Evolutionary conservation across 2,113 vertebrate genomes (phyloP).

Genomic region (Carlito syrichta): DNA sequence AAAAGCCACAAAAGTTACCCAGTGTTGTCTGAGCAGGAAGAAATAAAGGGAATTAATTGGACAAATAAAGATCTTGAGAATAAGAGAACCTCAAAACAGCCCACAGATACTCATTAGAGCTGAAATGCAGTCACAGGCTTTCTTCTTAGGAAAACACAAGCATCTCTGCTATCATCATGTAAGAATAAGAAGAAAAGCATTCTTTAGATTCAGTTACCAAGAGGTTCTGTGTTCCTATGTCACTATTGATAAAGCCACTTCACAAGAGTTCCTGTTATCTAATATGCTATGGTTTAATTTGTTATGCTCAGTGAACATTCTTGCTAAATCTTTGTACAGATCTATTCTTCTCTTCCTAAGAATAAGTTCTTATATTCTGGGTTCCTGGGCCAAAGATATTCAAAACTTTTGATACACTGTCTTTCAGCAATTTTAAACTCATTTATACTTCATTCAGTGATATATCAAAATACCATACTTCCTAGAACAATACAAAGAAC

Average conservation of each 20-base stretch:
- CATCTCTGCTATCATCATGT: not conserved
- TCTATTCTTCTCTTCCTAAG: not conserved
- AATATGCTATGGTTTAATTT: not conserved
- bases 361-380: not conserved
- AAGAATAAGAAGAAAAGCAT: not conserved
- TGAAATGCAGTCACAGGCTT: not conserved
- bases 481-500: not conserved
- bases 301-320: not conserved
- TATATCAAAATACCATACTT: not conserved
- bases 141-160: not conserved
- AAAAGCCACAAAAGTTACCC: not conserved
- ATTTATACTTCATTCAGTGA: not conserved
- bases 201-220: not conserved
- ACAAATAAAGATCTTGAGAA: not conserved
- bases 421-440: not conserved
- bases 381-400: not conserved
- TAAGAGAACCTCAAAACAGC: not conserved
- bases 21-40: not conserved
- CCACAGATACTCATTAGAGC: not conserved
- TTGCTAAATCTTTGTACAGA: not conserved
- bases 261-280: not conserved
- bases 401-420: not conserved
- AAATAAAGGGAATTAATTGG: not conserved
- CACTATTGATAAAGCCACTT: not conserved
- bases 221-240: not conserved